Evolutionary conservation across 2,888 invertebrate species (phyloP).

Genomic region (Drosophila recens): DNA sequence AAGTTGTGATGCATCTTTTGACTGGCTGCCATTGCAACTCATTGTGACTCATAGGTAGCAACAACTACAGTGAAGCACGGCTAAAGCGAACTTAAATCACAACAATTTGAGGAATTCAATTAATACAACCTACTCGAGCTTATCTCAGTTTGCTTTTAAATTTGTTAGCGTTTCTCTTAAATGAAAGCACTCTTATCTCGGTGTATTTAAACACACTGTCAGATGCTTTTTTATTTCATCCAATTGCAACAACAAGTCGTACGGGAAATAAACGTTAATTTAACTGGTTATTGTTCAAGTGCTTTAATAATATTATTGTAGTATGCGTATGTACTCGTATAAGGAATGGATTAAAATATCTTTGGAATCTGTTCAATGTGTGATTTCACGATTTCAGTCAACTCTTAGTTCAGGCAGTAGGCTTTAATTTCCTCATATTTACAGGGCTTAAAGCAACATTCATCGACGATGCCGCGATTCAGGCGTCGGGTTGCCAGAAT

Average conservation of each 20-base stretch:
- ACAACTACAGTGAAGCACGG: slow-evolving; percentile 38
- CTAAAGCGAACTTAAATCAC: slow-evolving; percentile 8
- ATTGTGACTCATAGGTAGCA: slow-evolving; percentile 57
- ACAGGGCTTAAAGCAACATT: slow-evolving; percentile 57
- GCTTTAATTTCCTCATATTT: fast-evolving
- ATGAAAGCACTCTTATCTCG: slow-evolving; percentile 9
- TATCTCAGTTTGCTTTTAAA: background rate
- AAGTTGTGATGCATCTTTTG: slow-evolving; percentile 75
- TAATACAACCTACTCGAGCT: background rate
- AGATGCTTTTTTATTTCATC: slow-evolving; percentile 24
- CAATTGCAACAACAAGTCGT: slow-evolving; percentile 18
- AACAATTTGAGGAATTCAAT: too few relatives aligned
- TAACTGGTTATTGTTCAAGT: slow-evolving; percentile 9
- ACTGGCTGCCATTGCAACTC: slow-evolving; percentile 58
- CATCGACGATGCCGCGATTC: slow-evolving; percentile 56
- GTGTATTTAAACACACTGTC: slow-evolving; percentile 3
- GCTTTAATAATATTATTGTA: slow-evolving; percentile 17
- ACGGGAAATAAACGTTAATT: background rate
- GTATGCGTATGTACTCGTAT: background rate
- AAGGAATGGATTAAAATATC: background rate
- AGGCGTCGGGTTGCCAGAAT: slow-evolving; percentile 45
- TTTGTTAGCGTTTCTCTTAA: background rate
- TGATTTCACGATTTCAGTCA: background rate
- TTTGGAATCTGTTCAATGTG: background rate
- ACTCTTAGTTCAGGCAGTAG: slow-evolving; percentile 41